phyloP scores from a whole-genome alignment of 2,888 invertebrate species.

The Nycteola revayana region DNA sequence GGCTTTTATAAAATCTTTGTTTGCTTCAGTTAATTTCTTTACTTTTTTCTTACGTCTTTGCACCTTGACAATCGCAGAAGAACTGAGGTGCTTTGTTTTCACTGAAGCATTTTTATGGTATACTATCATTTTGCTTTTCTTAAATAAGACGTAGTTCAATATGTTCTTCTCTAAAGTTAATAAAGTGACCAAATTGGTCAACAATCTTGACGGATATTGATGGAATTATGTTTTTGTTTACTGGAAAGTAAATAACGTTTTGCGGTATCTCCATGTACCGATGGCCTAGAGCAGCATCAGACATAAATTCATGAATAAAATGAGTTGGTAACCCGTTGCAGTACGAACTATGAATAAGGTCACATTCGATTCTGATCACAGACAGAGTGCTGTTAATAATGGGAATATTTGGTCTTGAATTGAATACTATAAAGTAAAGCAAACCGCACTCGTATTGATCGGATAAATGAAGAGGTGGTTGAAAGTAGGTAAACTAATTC shows the following conservation, averaged over 20 bases:
- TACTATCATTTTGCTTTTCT: too few relatives aligned
- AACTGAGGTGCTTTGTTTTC: not conserved
- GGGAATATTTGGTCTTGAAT: constrained; percentile 1
- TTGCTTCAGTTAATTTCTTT: too few relatives aligned
- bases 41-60: too few relatives aligned
- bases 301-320: constrained; percentile 6
- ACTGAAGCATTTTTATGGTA: not conserved
- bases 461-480: constrained; percentile 13
- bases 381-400: constrained; percentile 1
- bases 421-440: constrained; percentile 6
- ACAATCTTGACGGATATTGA: too few relatives aligned
- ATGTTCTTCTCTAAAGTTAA: constrained; percentile 9
- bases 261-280: constrained; percentile 8
- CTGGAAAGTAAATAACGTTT: constrained; percentile 16
- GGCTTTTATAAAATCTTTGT: too few relatives aligned
- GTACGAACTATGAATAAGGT: constrained; percentile 6
- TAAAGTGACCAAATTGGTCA: constrained; percentile 4
- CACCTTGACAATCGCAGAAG: too few relatives aligned
- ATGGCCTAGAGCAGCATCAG: not conserved
- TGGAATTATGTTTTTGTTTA: constrained; percentile 10
- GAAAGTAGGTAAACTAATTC: constrained; percentile 13
- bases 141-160: not conserved
- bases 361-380: constrained; percentile 9
- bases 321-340: constrained; percentile 8
- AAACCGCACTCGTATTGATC: too few relatives aligned